Conservation (phyloP, 2,113 vertebrate genomes). For the Marcusenius ussheri region DNA sequence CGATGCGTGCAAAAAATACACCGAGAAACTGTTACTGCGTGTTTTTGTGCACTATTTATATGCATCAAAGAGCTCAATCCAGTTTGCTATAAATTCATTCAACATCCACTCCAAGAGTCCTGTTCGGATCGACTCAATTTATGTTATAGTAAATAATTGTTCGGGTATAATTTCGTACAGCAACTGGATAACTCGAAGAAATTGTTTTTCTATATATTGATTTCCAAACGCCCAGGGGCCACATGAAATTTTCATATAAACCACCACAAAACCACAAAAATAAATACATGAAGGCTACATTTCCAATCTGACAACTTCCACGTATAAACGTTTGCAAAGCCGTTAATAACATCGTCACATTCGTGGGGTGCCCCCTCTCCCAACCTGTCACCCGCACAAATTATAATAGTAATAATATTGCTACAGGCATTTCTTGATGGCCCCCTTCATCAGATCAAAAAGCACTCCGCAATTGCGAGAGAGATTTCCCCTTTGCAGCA, state of each 20-base stretch:
- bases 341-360: background rate
- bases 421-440: background rate
- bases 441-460: conserved; percentile 1
- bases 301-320: background rate
- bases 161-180: background rate
- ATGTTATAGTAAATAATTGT: background rate
- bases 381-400: conserved; percentile 33
- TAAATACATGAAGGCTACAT: background rate
- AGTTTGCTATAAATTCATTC: background rate
- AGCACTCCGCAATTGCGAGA: background rate
- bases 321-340: background rate
- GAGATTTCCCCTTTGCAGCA: background rate
- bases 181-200: background rate
- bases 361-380: conserved; percentile 1
- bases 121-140: background rate
- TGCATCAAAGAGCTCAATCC: background rate
- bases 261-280: background rate
- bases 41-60: background rate
- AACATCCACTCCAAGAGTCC: background rate
- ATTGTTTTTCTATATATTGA: background rate
- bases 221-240: background rate
- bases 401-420: background rate
- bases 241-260: background rate
- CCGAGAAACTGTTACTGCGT: background rate
- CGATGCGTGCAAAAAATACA: background rate